Evolutionary conservation across 2,113 vertebrate genomes (phyloP), one percentile per base, ranked within the genome.

Genomic region (Hystrix cristata): DNA sequence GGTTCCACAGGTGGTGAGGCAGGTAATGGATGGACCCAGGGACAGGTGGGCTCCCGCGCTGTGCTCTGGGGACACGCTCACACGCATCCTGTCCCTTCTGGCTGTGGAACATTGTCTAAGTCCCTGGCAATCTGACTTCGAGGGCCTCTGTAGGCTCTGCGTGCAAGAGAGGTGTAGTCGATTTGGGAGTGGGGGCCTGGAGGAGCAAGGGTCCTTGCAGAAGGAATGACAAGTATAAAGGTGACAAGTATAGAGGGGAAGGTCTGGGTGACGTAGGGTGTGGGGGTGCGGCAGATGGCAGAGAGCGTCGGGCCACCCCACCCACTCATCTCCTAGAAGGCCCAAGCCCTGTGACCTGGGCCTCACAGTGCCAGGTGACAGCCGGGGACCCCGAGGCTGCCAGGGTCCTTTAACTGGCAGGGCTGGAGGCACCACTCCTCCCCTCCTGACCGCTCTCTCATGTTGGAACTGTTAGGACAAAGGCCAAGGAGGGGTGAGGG

Each of bases 321-420:
- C n/a, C 74, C 6, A 3, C n/a, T 15, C 0, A 0, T 29, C 31
- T 46, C 80, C 21, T 14, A 0, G 0, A 14, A 65, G 2, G 0
- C 23, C 72, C 9, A 25, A 12, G 19, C 21, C 38, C 91, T 46
- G 3, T 4, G 23, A 34, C n/a, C 1, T 14, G 46, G 27, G 53
- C 2, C 27, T 29, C 43, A 0, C 11, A 2, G 34, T 27, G 13
- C 31, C 79, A 14, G 27, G 19, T 4, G 13, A 11, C n/a, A 4
- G 81, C 25, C 8, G 31, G 10, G 15, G 9, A 5, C 19, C 74
- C 71, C 0, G 3, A 51, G 51, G 27, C 79, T 64, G 34, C 64
- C 38, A 18, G 9, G 4, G 21, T 6, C n/a, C 14, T 3, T 46
- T 23, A 12, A 38, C 9, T 3, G 14, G 11, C 2, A 51, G 51